Evolutionary conservation across 2,888 invertebrate genomes (phyloP).

Genomic region (Bugula neritina): DNA sequence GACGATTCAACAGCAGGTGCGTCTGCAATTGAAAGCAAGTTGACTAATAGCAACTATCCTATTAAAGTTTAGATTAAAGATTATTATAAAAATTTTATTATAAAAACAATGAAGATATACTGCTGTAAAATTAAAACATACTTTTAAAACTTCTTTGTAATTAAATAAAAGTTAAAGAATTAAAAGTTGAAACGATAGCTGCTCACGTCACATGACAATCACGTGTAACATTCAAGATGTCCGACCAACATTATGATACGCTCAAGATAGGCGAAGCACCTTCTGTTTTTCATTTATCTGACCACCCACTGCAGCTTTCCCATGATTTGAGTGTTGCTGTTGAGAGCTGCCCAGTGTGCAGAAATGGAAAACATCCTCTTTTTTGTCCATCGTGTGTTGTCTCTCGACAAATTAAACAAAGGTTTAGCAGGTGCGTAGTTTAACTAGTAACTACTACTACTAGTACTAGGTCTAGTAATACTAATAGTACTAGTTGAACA

Average conservation of each 20-base stretch:
- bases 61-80: too few species aligned
- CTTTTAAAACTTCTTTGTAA: too few species aligned
- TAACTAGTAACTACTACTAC: too few species aligned
- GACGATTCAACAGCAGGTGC: not conserved
- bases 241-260: not conserved
- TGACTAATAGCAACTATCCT: too few species aligned
- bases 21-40: too few species aligned
- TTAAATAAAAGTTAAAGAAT: too few species aligned
- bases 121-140: too few species aligned
- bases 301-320: not conserved
- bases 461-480: too few species aligned
- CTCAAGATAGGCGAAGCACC: not conserved
- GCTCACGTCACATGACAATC: constrained; percentile 13
- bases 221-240: constrained; percentile 12
- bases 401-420: not conserved
- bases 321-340: not conserved
- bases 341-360: constrained; percentile 16
- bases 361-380: not conserved
- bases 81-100: too few species aligned
- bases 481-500: too few species aligned
- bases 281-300: not conserved
- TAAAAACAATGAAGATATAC: too few species aligned
- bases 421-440: not conserved
- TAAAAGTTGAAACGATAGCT: too few species aligned
- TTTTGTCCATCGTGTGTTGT: not conserved